Conservation (phyloP, 2,888 invertebrate genomes). For the Dorcus hopei region DNA sequence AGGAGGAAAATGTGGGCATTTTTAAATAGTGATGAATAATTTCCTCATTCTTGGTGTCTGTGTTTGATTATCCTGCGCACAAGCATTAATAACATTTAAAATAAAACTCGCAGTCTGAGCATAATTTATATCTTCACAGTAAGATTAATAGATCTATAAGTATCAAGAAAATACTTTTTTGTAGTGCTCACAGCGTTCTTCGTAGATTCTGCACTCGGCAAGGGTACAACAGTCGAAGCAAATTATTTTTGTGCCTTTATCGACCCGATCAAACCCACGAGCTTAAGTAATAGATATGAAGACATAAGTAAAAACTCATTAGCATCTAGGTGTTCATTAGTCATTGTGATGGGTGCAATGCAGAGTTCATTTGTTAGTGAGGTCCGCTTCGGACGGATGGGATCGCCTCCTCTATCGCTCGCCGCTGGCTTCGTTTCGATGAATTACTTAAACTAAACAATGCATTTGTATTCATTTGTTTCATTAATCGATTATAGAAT, state of each 20-base stretch:
- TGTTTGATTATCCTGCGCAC: no score
- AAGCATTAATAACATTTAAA: no score
- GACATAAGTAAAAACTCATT: conserved; percentile 41
- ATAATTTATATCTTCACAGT: no score
- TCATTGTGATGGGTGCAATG: conserved; percentile 33
- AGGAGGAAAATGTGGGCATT: no score
- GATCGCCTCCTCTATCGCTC: conserved; percentile 6
- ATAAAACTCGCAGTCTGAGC: no score
- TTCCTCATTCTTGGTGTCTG: no score
- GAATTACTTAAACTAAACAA: conserved; percentile 25
- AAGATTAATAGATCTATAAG: no score
- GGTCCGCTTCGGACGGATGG: conserved; percentile 21
- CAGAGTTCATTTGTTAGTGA: conserved; percentile 28
- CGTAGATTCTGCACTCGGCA: background rate
- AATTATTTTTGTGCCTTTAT: conserved; percentile 19
- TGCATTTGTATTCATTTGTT: conserved; percentile 22
- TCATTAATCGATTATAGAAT: conserved; percentile 9
- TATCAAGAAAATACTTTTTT: no score
- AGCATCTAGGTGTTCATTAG: conserved; percentile 33
- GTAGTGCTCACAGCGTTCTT: no score
- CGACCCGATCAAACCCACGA: conserved; percentile 16
- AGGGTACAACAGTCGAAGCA: conserved; percentile 16
- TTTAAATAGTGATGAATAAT: no score
- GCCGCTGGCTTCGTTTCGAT: conserved; percentile 17
- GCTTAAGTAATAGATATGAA: conserved; percentile 34